Percentiles rank a stretch among this genome's conserved stretches.
Evolutionary conservation across 2,797 vertebrate species (phyloP).

Genomic region (Coluber constrictor): DNA sequence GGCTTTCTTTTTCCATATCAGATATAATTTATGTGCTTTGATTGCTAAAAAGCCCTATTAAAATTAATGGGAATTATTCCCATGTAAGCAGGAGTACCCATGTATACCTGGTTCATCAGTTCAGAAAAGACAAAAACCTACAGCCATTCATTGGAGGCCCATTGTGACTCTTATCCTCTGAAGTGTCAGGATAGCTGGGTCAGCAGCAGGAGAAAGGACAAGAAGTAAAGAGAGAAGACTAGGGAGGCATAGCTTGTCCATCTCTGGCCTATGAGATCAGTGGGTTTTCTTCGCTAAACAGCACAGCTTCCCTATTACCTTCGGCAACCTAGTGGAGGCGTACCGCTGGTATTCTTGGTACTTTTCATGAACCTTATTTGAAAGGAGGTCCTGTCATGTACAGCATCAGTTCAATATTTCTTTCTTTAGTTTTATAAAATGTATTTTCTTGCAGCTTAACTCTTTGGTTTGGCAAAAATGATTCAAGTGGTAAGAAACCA

Average conservation of each 20-base stretch:
- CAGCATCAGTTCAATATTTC: background rate
- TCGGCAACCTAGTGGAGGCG: background rate
- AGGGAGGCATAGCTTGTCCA: background rate
- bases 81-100: background rate
- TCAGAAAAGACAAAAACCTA: background rate
- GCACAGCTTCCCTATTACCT: background rate
- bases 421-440: background rate
- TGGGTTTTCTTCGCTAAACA: background rate
- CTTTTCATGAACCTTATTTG: background rate
- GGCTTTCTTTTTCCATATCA: background rate
- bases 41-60: background rate
- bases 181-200: background rate
- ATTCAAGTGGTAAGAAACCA: background rate
- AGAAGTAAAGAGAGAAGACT: background rate
- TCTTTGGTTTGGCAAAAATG: background rate
- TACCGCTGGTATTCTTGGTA: background rate
- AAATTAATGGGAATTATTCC: background rate
- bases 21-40: background rate
- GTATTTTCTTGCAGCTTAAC: background rate
- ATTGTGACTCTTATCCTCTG: background rate
- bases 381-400: background rate
- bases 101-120: background rate
- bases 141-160: too few species aligned
- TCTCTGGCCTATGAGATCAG: background rate
- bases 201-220: background rate